These are phyloP conservation scores for Sebastes steindachneri DNA, from an alignment of 2,797 vertebrate genomes.

Conservation along the genomic window DNA sequence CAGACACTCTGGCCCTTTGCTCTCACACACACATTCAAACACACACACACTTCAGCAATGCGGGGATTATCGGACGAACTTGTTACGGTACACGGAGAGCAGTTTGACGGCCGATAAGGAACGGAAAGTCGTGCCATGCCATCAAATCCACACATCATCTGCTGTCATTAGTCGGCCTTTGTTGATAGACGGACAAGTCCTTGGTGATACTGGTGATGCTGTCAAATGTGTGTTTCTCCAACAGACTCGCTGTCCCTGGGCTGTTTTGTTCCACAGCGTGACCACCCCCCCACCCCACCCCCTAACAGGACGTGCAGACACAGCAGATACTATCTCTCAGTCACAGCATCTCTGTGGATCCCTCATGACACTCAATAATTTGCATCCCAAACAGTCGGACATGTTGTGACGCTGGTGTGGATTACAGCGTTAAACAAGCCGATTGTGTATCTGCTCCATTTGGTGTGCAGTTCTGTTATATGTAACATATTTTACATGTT, in stretches of 20 bases:
- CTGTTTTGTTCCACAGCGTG: constrained; percentile 45
- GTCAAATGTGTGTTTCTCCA: constrained; percentile 48
- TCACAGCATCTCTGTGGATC: constrained; percentile 1
- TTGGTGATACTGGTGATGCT: constrained; percentile 12
- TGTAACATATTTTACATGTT: not conserved
- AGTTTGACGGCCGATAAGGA: constrained; percentile 47
- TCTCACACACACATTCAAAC: not conserved
- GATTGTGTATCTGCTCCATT: not conserved
- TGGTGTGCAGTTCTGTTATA: not conserved
- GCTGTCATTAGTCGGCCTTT: constrained; percentile 21
- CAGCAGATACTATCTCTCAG: constrained; percentile 51
- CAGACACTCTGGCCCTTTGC: not conserved
- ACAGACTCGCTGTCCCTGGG: constrained; percentile 5
- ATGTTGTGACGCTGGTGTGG: constrained; percentile 12
- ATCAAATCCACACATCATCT: constrained; percentile 23
- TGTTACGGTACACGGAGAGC: constrained; percentile 37
- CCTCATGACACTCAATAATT: constrained; percentile 34
- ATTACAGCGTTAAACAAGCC: not conserved
- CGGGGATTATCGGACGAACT: constrained; percentile 27
- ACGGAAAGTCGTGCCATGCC: constrained; percentile 12
- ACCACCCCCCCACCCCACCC: constrained; percentile 4
- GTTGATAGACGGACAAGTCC: constrained; percentile 31
- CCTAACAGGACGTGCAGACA: constrained; percentile 52
- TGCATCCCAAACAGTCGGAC: constrained; percentile 47
- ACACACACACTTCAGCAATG: not conserved